Evolutionary conservation across 1,140 invertebrate genomes (phyloP).

Genomic region (Saccostrea glomerata): DNA sequence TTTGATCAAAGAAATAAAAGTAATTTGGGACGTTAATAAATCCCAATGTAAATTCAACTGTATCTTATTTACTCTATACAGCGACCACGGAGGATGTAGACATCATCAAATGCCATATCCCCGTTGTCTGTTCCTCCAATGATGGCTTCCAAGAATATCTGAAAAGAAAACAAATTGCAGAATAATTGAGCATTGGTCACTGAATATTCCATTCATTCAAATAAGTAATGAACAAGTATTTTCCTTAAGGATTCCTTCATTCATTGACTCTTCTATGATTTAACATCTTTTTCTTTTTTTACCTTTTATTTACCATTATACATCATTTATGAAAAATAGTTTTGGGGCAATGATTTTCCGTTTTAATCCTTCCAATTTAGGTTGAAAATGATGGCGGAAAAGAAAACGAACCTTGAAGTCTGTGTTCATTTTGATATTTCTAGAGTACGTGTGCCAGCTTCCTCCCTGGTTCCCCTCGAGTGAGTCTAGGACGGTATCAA

Average conservation of each 20-base stretch:
- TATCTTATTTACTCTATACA: conserved; percentile 47
- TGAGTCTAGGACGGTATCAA: conserved; percentile 47
- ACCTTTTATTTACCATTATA: too few relatives aligned
- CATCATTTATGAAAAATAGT: too few relatives aligned
- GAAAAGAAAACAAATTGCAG: neutral
- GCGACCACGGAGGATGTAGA: conserved; percentile 50
- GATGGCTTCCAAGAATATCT: conserved; percentile 53
- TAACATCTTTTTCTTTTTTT: too few relatives aligned
- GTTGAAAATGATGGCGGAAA: too few relatives aligned
- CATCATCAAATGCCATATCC: conserved; percentile 56
- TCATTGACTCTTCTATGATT: neutral
- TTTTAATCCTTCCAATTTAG: too few relatives aligned
- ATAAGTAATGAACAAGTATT: neutral
- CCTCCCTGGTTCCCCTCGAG: conserved; percentile 52
- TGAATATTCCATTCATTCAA: neutral
- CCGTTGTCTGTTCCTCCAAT: conserved; percentile 52
- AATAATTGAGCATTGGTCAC: neutral
- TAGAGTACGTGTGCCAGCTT: conserved; percentile 48
- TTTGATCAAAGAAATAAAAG: neutral
- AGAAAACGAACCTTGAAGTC: conserved; percentile 57
- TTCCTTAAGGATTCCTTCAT: neutral
- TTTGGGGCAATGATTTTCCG: too few relatives aligned
- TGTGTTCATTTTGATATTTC: conserved; percentile 39
- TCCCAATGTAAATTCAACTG: neutral
- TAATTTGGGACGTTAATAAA: neutral